Evolutionary conservation across 2,888 invertebrate genomes (phyloP).

Genomic region (Coelogynopora nodosa): DNA sequence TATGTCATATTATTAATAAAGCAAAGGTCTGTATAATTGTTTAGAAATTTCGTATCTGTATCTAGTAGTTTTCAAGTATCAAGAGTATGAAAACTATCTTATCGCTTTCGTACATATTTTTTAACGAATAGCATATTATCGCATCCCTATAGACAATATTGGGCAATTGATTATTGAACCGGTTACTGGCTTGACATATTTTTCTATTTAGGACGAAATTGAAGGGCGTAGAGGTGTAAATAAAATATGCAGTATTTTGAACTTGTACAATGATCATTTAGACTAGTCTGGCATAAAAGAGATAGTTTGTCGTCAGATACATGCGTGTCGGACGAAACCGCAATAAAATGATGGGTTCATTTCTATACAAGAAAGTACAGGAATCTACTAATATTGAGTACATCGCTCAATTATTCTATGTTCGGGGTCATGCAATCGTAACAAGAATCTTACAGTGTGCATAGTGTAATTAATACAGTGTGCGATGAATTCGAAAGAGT

Average conservation of each 20-base stretch:
- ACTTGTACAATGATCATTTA: neutral
- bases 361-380: neutral
- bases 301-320: neutral
- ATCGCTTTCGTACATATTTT: neutral
- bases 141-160: neutral
- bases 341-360: no score
- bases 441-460: neutral
- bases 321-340: no score
- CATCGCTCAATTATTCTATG: neutral
- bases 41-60: neutral
- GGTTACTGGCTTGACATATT: neutral
- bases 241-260: neutral
- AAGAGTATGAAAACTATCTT: neutral
- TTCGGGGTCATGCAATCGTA: neutral
- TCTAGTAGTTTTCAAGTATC: neutral
- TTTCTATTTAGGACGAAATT: neutral
- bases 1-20: no score
- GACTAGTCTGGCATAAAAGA: neutral
- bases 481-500: neutral
- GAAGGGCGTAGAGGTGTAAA: neutral
- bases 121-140: neutral
- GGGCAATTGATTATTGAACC: neutral
- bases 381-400: neutral
- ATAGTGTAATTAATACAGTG: neutral
- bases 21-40: no score